Evolutionary conservation across 2,888 invertebrate species (phyloP).

Genomic region (Epicampocera succincta): DNA sequence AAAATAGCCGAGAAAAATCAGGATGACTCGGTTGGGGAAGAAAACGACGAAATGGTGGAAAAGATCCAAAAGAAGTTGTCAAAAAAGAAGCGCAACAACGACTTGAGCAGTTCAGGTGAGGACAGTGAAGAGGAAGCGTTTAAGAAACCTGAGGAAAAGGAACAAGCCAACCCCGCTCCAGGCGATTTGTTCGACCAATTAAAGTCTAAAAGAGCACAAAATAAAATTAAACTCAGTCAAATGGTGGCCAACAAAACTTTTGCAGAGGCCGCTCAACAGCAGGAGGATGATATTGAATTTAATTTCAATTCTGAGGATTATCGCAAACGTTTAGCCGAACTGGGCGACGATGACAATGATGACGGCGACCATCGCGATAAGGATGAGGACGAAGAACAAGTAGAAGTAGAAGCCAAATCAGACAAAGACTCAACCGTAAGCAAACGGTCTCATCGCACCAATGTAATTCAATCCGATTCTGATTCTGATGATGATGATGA

Average conservation of each 20-base stretch:
- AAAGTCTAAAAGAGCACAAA: conserved; percentile 75
- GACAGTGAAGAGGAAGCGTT: conserved; percentile 47
- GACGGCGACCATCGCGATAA: conserved; percentile 47
- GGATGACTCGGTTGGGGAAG: conserved; percentile 66
- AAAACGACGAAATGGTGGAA: conserved; percentile 70
- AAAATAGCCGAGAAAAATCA: conserved; percentile 64
- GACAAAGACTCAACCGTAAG: conserved; percentile 63
- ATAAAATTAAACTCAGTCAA: conserved; percentile 75
- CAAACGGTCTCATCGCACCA: conserved; percentile 78
- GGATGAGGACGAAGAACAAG: conserved; percentile 53
- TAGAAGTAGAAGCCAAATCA: conserved; percentile 43
- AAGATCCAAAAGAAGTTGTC: conserved; percentile 78
- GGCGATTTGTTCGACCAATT: conserved; percentile 77
- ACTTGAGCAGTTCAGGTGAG: conserved; percentile 72
- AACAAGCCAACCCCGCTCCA: conserved; percentile 57
- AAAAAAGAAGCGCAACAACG: conserved; percentile 73
- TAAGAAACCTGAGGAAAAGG: conserved; percentile 58
- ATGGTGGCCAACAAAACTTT: conserved; percentile 69
- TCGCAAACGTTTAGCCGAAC: conserved; percentile 78
- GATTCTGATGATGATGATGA: conserved; percentile 72
- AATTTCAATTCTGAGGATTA: conserved; percentile 81
- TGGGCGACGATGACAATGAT: conserved; percentile 74
- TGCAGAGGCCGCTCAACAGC: conserved; percentile 50
- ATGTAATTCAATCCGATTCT: conserved; percentile 81
- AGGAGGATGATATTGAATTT: conserved; percentile 74